phyloP scores from a whole-genome alignment of 2,797 vertebrate species.

The Melanotaenia boesemani region DNA sequence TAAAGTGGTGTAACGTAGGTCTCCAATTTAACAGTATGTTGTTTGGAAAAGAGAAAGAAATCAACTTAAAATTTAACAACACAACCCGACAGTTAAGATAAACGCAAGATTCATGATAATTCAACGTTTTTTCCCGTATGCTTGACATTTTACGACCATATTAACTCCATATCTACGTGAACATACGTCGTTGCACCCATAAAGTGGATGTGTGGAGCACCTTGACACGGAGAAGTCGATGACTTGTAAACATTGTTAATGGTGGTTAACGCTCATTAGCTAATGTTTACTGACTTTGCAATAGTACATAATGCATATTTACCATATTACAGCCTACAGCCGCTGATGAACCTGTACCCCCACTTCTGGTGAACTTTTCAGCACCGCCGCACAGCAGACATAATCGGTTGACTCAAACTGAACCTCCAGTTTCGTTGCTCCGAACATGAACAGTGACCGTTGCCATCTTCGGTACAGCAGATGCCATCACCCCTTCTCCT shows the following conservation, averaged over 20 bases:
- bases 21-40: background rate
- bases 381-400: constrained; percentile 62
- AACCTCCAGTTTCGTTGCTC: constrained; percentile 16
- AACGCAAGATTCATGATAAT: background rate
- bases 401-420: constrained; percentile 58
- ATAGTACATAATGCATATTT: constrained; percentile 51
- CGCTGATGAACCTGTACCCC: constrained; percentile 37
- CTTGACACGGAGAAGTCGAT: background rate
- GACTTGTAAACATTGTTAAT: background rate
- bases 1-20: background rate
- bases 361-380: constrained; percentile 80
- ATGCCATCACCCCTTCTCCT: constrained; percentile 31
- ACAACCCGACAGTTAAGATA: background rate
- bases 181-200: too few relatives aligned
- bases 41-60: background rate
- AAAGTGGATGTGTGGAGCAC: too few relatives aligned
- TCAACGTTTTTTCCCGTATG: constrained; percentile 4
- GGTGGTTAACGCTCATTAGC: background rate
- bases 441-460: constrained; percentile 17
- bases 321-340: constrained; percentile 74
- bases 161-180: background rate
- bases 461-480: constrained; percentile 7
- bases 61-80: background rate
- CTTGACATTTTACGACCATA: background rate
- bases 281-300: constrained; percentile 6